These are phyloP conservation scores for Parambassis ranga DNA, from an alignment of 2,797 vertebrate species.

Conservation along the genomic window DNA sequence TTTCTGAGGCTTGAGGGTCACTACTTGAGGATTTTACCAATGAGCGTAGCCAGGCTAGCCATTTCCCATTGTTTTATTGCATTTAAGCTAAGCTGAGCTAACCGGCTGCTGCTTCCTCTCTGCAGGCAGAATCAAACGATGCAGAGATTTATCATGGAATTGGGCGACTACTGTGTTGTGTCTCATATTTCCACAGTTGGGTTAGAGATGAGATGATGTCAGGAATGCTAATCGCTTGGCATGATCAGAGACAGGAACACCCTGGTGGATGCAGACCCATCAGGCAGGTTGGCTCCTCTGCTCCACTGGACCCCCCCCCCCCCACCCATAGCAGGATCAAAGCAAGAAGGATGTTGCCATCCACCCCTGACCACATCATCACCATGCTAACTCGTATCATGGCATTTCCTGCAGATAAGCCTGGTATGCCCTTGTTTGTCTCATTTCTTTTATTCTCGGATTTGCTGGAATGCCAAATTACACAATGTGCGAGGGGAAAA, in stretches of 20 bases:
- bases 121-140: too few relatives aligned
- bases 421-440: slow-evolving; percentile 63
- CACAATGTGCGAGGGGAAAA: slow-evolving; percentile 46
- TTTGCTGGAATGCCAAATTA: slow-evolving; percentile 54
- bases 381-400: slow-evolving; percentile 43
- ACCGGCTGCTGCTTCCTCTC: not conserved
- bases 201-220: slow-evolving; percentile 44
- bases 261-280: slow-evolving; percentile 34
- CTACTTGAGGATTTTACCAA: too few relatives aligned
- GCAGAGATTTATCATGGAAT: too few relatives aligned
- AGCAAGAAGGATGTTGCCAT: slow-evolving; percentile 51
- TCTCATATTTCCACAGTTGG: slow-evolving; percentile 31
- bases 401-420: slow-evolving; percentile 76
- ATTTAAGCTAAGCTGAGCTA: not conserved
- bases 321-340: slow-evolving; percentile 56
- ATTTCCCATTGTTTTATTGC: too few relatives aligned
- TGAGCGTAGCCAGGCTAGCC: too few relatives aligned
- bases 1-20: too few relatives aligned
- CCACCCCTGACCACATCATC: slow-evolving; percentile 40
- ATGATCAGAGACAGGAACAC: slow-evolving; percentile 51
- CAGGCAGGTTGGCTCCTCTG: slow-evolving; percentile 39
- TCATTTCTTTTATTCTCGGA: slow-evolving; percentile 43
- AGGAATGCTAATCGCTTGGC: slow-evolving; percentile 35
- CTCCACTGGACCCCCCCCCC: slow-evolving; percentile 26
- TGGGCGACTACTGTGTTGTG: slow-evolving; percentile 13